Evolutionary conservation across 1,140 invertebrate species (phyloP), one percentile per base, ranked within the genome.

Genomic region (Drosophila nasuta): DNA sequence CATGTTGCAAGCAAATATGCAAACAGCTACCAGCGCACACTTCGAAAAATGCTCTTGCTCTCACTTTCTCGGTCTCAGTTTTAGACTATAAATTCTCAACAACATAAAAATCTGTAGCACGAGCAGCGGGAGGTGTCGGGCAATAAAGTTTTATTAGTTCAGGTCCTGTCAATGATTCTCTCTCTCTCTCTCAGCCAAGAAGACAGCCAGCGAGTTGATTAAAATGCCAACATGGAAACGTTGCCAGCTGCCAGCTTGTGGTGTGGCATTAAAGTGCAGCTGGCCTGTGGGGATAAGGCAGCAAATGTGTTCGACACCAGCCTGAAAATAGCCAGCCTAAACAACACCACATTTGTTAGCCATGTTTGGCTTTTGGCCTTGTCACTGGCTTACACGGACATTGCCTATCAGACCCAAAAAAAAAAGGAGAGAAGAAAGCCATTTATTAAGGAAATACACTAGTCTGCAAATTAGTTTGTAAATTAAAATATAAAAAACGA

Each of bases 81-180:
- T 25, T 60, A 51, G 35, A 17, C 46, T 74, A 68, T 68, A 74
- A 48, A 74, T 62, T 68, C 33, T 57, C 35, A 68, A 48, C 41
- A 46, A 5, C 64, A 45, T 51, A 58, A 65, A 72, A 57, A 49
- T 41, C 38, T 30, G 15, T 17, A 52, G 48, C 41, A 38, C 17
- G 10, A 28, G 35, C 20, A 30, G 35, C 46, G 5, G 54, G 20
- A 17, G 25, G 28, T 33, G 51, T 52, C 5, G 11, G 38, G 13
- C 71, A 69, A 63, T 75, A 75, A 75, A 75, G 51, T 75, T 75
- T 63, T 70, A 75, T 70, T 70, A 69, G 57, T 69, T 67, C 57
- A 57, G 57, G 6, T 51, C 20, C 57, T 75, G 72, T 57, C 72
- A 69, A 62, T 75, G 58, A 56, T 73, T 38, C 63, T 43, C 35